Base-by-base conservation (phyloP, 2,888 invertebrate genomes). In the Philaethria dido region DNA sequence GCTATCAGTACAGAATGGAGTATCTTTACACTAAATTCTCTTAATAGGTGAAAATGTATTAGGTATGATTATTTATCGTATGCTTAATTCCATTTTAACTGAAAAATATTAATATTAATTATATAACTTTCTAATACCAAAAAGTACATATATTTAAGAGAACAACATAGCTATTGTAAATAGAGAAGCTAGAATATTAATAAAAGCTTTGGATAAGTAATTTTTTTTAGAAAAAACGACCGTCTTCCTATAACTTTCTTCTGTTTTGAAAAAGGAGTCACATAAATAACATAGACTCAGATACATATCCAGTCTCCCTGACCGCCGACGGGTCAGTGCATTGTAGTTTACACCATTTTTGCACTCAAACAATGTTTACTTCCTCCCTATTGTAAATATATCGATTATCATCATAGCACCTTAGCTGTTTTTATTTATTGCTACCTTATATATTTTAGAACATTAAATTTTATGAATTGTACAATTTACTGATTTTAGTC, bases 341-440 rank as follows among this genome's bases (percentile, higher is more conserved):
- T 57, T 57, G 39, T 47, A 73, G 73, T 77, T 77, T 75, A 75
- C 69, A 72, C 77, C 78, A 81, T 82, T 85, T 86, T 79, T 68
- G 67, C 65, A 44, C 64, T 54, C 47, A 66, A 62, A 72, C 70
- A 72, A 68, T 68, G 66, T 70, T 20, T 62, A 60, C 55, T 83
- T 62, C 80, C 80, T 78, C 78, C 68, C 72, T 72, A 74, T 80
- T 78, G 80, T 78, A 81, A 81, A 82, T 81, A 81, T 75, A 80
- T 66, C 80, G 77, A 84, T 83, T 83, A 84, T 84, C 25, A 60
- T 79, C 78, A 74, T 78, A 80, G 71, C 66, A 52, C 61, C 44
- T 60, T 47, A 54, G 29, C n/a, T n/a, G 68, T 52, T 55, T 67
- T 64, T 67, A 67, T 69, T 69, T 69, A 64, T 64, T 57, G 39